These are phyloP conservation scores for Baronia brevicornis DNA, from an alignment of 2,888 invertebrate genomes.

Conservation along the genomic window DNA sequence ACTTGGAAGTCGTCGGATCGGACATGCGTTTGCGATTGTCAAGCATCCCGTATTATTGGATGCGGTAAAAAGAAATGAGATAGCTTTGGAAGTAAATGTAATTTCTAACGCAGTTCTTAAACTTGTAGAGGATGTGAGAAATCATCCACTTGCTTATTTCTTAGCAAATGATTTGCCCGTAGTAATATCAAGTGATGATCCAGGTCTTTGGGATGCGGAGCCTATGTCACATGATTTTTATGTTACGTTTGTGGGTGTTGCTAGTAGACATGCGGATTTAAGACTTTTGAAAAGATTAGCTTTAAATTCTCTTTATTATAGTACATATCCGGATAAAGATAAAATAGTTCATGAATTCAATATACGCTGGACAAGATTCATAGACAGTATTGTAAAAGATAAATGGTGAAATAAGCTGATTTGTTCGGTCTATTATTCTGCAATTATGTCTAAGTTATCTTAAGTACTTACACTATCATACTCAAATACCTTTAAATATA, in stretches of 20 bases:
- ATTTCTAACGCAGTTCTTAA: slow-evolving; percentile 86
- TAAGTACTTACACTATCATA: no score
- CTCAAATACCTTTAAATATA: no score
- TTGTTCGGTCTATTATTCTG: no score
- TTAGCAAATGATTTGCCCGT: slow-evolving; percentile 81
- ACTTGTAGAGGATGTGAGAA: slow-evolving; percentile 82
- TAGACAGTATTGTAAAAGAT: slow-evolving; percentile 37
- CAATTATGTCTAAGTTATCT: no score
- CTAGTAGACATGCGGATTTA: slow-evolving; percentile 81
- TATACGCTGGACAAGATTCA: slow-evolving; percentile 56
- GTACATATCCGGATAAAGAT: slow-evolving; percentile 69
- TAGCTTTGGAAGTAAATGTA: slow-evolving; percentile 86
- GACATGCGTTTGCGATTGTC: slow-evolving; percentile 83
- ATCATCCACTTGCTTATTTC: slow-evolving; percentile 81
- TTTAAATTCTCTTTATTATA: slow-evolving; percentile 82
- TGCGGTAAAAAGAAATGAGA: slow-evolving; percentile 72
- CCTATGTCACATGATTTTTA: slow-evolving; percentile 84
- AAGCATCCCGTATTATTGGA: slow-evolving; percentile 83
- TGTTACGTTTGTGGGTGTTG: slow-evolving; percentile 84
- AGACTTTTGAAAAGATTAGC: slow-evolving; percentile 83
- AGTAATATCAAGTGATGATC: slow-evolving; percentile 86
- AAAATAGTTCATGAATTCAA: slow-evolving; percentile 52
- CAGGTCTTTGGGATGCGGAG: slow-evolving; percentile 83
- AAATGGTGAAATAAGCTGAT: no score
- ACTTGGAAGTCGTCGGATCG: slow-evolving; percentile 82